A percentile compares a stretch with the other conserved stretches of the same genome.
Conservation (phyloP, 92 coral and sea anemone genomes). For the Porites cylindrica region DNA sequence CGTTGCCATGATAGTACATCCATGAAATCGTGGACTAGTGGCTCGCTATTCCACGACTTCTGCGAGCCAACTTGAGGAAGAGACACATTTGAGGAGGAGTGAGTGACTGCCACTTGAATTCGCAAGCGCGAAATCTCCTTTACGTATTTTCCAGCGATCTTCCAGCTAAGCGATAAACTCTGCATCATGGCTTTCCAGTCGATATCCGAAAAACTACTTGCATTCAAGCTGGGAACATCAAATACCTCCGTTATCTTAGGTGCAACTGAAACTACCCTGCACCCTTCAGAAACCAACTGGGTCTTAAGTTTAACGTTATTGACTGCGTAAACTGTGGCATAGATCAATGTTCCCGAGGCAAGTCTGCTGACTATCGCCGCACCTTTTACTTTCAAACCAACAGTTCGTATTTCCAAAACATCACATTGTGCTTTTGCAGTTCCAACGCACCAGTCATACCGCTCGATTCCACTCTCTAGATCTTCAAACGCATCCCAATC, state of each 20-base stretch:
- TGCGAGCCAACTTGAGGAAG: slow-evolving; percentile 53
- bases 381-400: slow-evolving; percentile 46
- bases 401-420: slow-evolving; percentile 57
- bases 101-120: slow-evolving; percentile 84
- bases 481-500: slow-evolving; percentile 94
- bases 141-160: slow-evolving; percentile 64
- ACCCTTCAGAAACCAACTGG: slow-evolving; percentile 54
- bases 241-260: slow-evolving; percentile 75
- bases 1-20: slow-evolving; percentile 72
- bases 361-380: slow-evolving; percentile 63
- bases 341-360: slow-evolving; percentile 75
- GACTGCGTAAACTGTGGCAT: slow-evolving; percentile 74
- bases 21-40: slow-evolving; percentile 78
- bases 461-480: slow-evolving; percentile 70
- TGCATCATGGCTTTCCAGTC: slow-evolving; percentile 90
- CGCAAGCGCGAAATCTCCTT: slow-evolving; percentile 83
- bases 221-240: slow-evolving; percentile 57
- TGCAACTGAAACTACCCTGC: slow-evolving; percentile 66
- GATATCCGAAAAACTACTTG: slow-evolving; percentile 67
- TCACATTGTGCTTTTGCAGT: slow-evolving; percentile 78
- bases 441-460: slow-evolving; percentile 92
- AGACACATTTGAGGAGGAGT: slow-evolving; percentile 66
- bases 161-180: slow-evolving; percentile 83
- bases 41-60: slow-evolving; percentile 90
- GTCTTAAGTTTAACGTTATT: slow-evolving; percentile 82